Percentiles rank a stretch among this genome's conserved stretches.
Evolutionary conservation across 2,797 vertebrate genomes (phyloP).

Genomic region (Phoebastria nigripes): DNA sequence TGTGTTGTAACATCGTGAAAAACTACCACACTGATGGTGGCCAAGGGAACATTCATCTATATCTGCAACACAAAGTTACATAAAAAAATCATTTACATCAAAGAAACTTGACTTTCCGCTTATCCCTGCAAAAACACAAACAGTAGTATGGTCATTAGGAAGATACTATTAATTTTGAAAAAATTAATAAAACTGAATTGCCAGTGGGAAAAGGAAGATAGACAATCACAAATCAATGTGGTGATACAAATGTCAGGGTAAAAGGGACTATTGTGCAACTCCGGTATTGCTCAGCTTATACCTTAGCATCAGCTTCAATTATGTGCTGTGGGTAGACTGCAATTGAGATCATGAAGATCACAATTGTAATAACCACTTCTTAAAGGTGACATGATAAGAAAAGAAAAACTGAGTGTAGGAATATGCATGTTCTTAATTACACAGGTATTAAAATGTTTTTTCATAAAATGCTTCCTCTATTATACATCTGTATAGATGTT

Average conservation of each 20-base stretch:
- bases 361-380: background rate
- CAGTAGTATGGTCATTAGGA: background rate
- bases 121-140: background rate
- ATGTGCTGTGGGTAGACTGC: background rate
- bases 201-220: background rate
- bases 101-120: background rate
- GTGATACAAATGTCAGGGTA: background rate
- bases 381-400: background rate
- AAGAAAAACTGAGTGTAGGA: background rate
- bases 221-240: background rate
- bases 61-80: slow-evolving; percentile 76
- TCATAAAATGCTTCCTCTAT: background rate
- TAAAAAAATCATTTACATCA: background rate
- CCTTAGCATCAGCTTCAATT: background rate
- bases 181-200: background rate
- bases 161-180: background rate
- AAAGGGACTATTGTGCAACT: background rate
- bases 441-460: background rate
- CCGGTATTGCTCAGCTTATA: background rate
- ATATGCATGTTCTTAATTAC: background rate
- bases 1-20: slow-evolving; percentile 90
- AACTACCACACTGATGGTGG: slow-evolving; percentile 84
- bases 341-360: background rate
- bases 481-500: background rate
- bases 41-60: slow-evolving; percentile 89